Base-by-base conservation (phyloP, 2,113 vertebrate genomes). In the Strix uralensis region DNA sequence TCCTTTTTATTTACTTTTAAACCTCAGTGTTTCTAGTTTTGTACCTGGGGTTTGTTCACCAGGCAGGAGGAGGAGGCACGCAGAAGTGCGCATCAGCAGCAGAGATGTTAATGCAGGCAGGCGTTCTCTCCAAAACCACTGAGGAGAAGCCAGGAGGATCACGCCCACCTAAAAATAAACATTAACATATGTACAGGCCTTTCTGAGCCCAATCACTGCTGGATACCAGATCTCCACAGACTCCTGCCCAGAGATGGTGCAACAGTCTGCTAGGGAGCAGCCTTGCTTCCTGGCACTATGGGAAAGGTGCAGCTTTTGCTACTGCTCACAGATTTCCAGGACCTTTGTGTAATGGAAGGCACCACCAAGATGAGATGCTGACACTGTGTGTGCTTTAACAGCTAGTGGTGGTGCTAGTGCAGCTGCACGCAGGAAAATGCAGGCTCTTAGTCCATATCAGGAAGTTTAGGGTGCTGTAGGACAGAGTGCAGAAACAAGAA, bases 101-200 rank as follows among this genome's bases (percentile, higher is more conserved):
- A 51, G 44, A 70, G 42, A 32, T 66, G 27, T 58, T 14, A 57
- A 36, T 67, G 72, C 92, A 81, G 71, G 73, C 84, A 79, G 72
- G 66, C 55, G 4, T 78, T 40, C 66, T 82, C 83, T 89, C 57
- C 79, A 84, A 57, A 87, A 92, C 72, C 88, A 71, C 59, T 19
- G 25, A 85, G 83, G 63, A 86, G 75, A 70, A 86, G 52, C 77
- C 81, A 90, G 78, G 63, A 96, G 54, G 82, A 73, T 92, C 75
- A 84, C 29, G 1, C 82, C 75, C 79, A 88, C 95, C 77, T 91
- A 36, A 94, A 91, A 96, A 82, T 73, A 91, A 95, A 91, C 62
- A 73, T 49, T 75, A 75, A 71, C 84, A 70, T 82, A 91, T 58
- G 79, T 63, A 61, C 19, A 36, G 66, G 57, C 84, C 83, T 87